These are phyloP conservation scores for Phalacrocorax pelagicus DNA, from an alignment of 2,113 vertebrate species.

Conservation along the genomic window DNA sequence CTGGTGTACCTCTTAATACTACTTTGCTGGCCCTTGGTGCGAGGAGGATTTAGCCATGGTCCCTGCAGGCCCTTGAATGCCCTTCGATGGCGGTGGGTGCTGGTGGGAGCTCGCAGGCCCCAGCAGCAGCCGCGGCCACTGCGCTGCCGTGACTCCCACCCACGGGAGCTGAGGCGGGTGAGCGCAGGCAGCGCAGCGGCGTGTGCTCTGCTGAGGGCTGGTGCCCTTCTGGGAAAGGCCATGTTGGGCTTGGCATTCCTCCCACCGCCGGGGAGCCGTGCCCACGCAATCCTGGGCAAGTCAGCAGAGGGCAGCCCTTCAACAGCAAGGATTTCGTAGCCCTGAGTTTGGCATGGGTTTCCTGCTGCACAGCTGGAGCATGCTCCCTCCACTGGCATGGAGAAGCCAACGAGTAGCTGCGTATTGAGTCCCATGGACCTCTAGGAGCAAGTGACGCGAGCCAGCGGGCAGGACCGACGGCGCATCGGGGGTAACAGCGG, in stretches of 20 bases:
- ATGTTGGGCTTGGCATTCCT: neutral
- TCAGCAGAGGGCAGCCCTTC: neutral
- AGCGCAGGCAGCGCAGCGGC: neutral
- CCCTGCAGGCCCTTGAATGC: constrained; percentile 69
- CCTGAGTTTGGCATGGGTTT: neutral
- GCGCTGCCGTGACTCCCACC: constrained; percentile 75
- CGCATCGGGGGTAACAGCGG: neutral
- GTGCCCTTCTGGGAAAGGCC: neutral
- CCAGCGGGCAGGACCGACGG: neutral
- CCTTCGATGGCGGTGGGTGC: constrained; percentile 74
- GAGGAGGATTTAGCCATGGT: constrained; percentile 75
- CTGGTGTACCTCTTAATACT: neutral
- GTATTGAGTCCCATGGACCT: neutral
- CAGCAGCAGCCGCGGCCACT: constrained; percentile 64
- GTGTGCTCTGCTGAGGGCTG: neutral
- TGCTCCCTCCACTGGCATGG: neutral
- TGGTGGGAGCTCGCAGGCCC: constrained; percentile 76
- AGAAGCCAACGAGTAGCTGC: neutral
- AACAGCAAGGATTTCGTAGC: neutral
- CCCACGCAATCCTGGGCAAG: neutral
- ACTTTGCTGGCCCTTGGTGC: neutral
- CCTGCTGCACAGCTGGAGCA: neutral
- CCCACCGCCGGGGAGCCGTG: neutral
- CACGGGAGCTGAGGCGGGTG: constrained; percentile 59
- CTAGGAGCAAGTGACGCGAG: fast-evolving